These are phyloP conservation scores for Ectropis grisescens DNA, from an alignment of 1,140 invertebrate genomes.

Conservation along the genomic window DNA sequence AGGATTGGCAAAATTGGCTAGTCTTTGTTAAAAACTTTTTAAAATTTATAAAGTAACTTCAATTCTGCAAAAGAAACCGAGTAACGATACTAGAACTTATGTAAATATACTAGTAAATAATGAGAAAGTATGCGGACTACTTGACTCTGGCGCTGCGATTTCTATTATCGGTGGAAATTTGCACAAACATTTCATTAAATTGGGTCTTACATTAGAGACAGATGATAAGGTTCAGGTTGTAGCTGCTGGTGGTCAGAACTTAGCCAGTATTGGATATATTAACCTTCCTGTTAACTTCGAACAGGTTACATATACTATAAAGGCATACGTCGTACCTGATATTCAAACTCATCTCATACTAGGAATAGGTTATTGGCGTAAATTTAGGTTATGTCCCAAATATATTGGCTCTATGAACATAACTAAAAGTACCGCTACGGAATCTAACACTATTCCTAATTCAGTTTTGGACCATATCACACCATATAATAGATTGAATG, in stretches of 20 bases:
- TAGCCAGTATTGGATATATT: conserved; percentile 5
- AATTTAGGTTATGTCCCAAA: conserved; percentile 9
- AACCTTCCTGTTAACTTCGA: conserved; percentile 13
- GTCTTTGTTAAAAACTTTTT: conserved; percentile 6
- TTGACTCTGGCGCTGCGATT: conserved; percentile 11
- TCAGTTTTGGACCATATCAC: background rate
- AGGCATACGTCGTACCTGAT: conserved; percentile 11
- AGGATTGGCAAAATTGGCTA: conserved; percentile 9
- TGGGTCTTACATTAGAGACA: background rate
- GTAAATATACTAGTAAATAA: conserved; percentile 3
- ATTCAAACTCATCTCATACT: conserved; percentile 9
- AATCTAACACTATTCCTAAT: no score
- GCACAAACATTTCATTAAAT: conserved; percentile 3
- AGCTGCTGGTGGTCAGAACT: conserved; percentile 12
- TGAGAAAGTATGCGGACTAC: conserved; percentile 4
- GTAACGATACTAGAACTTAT: conserved; percentile 6
- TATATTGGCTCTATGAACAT: background rate
- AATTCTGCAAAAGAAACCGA: conserved; percentile 4
- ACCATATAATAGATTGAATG: conserved; percentile 3
- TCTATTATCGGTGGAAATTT: conserved; percentile 12
- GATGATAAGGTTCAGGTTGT: conserved; percentile 1
- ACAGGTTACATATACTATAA: conserved; percentile 18
- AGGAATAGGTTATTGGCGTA: conserved; percentile 17
- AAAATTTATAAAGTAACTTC: conserved; percentile 1
- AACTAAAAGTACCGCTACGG: no score